Conservation (phyloP, 2,797 vertebrate genomes). For the Sebastes flavidus region DNA sequence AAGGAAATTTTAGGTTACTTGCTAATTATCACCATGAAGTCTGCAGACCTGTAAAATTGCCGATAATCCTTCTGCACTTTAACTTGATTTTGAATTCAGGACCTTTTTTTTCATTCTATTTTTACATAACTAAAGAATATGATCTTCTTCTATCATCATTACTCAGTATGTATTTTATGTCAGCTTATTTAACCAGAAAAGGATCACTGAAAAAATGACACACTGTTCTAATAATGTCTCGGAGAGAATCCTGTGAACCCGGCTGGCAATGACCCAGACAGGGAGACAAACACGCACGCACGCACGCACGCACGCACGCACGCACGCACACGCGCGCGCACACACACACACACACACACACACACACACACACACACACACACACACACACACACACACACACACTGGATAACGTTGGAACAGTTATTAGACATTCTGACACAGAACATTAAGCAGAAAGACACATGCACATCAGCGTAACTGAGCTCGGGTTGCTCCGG, state of each 20-base stretch:
- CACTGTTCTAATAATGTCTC: constrained; percentile 48
- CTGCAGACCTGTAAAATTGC: too few species aligned
- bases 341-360: constrained; percentile 20
- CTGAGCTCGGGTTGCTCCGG: constrained; percentile 75
- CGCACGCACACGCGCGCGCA: background rate
- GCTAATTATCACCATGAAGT: too few species aligned
- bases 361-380: constrained; percentile 6
- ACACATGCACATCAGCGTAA: constrained; percentile 73
- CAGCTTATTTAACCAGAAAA: background rate
- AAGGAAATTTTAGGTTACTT: too few species aligned
- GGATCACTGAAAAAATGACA: background rate
- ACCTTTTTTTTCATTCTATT: background rate
- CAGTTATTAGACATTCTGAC: constrained; percentile 82
- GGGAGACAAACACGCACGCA: constrained; percentile 6
- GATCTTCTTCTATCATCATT: background rate
- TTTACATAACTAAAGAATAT: background rate
- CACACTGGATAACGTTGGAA: constrained; percentile 52
- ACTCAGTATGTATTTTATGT: too few species aligned
- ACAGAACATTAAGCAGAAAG: constrained; percentile 73
- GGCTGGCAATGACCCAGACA: constrained; percentile 31
- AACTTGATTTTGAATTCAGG: background rate
- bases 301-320: rapidly evolving
- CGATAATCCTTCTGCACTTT: background rate
- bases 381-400: constrained; percentile 23
- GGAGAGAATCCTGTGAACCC: constrained; percentile 29